These are phyloP conservation scores for Diplogasteroides magnus DNA, from an alignment of 1,140 invertebrate species.

Conservation along the genomic window DNA sequence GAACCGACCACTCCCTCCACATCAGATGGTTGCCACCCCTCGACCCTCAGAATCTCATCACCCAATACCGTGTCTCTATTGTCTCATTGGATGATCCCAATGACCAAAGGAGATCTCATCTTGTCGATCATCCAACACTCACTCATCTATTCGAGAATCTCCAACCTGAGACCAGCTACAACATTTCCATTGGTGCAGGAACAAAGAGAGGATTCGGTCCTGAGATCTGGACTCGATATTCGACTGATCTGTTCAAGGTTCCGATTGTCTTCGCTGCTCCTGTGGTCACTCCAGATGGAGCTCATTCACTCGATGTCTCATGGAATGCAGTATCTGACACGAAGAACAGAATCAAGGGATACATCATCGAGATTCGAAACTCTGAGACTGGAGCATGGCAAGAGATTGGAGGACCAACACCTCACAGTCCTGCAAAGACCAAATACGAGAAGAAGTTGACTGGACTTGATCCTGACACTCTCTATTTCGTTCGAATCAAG, in stretches of 20 bases:
- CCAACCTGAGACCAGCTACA: constrained; percentile 50
- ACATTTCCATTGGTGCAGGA: constrained; percentile 51
- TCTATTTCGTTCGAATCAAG: constrained; percentile 53
- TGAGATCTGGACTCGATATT: constrained; percentile 51
- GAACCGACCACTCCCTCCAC: constrained; percentile 55
- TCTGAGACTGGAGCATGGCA: constrained; percentile 45
- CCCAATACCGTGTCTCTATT: constrained; percentile 49
- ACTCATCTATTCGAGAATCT: constrained; percentile 50
- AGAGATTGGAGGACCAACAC: constrained; percentile 41
- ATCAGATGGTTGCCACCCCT: constrained; percentile 51
- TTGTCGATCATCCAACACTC: constrained; percentile 53
- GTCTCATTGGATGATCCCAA: constrained; percentile 38
- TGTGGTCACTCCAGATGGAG: constrained; percentile 48
- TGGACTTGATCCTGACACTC: constrained; percentile 48
- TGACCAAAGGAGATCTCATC: constrained; percentile 35
- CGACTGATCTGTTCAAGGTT: constrained; percentile 51
- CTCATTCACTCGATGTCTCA: constrained; percentile 47
- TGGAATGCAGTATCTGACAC: constrained; percentile 50
- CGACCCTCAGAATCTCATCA: constrained; percentile 48
- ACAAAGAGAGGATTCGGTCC: constrained; percentile 38
- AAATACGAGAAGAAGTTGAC: constrained; percentile 43
- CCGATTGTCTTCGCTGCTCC: constrained; percentile 44
- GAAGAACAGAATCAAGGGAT: constrained; percentile 49
- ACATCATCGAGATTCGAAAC: constrained; percentile 49
- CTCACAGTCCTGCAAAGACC: constrained; percentile 45